Base-by-base conservation (phyloP, 2,797 vertebrate genomes). In the Gila robusta region DNA sequence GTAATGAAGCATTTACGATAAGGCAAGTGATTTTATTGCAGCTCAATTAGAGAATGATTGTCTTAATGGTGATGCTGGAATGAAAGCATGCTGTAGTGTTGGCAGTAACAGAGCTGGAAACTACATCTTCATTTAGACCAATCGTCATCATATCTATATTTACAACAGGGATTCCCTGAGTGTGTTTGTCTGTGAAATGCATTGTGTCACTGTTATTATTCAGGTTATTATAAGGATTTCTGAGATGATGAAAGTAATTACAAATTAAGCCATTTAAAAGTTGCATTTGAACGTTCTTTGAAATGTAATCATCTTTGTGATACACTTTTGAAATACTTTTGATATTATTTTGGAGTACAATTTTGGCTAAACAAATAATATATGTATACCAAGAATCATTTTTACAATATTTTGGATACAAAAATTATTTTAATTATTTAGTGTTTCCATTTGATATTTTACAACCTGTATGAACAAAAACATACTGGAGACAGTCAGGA, bases 1-100 rank as follows among this genome's bases (percentile, higher is more conserved):
- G 52, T 89, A 89, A 84, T 91, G 87, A 90, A 89, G 86, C 81
- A 74, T 89, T 85, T 89, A 89, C 87, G 85, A 89, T 71, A 78
- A 87, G 83, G 83, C 85, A 76, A 86, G 72, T 67, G 80, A 32
- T 85, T 88, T 86, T 88, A 84, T 83, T 88, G 89, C 64, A 66
- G 81, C 88, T 91, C 86, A 89, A 88, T 90, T 88, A 91, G 81
- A 86, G 52, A 70, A 79, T 32, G 54, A 82, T 76, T 52, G 85
- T 79, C 83, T 66, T 81, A 87, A 84, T 84, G 77, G 67, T 82
- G 66, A 77, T 86, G 76, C 37, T 83, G 82, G 82, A 83, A 71
- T 84, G 66, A 39, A 88, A 73, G 62, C 73, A 35, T 37, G 82
- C 82, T 73, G 71, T 66, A 71, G 72, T 62, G 35, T 70, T 73